Conservation (phyloP, 2,113 vertebrate genomes). For the Neolamprologus longior region DNA sequence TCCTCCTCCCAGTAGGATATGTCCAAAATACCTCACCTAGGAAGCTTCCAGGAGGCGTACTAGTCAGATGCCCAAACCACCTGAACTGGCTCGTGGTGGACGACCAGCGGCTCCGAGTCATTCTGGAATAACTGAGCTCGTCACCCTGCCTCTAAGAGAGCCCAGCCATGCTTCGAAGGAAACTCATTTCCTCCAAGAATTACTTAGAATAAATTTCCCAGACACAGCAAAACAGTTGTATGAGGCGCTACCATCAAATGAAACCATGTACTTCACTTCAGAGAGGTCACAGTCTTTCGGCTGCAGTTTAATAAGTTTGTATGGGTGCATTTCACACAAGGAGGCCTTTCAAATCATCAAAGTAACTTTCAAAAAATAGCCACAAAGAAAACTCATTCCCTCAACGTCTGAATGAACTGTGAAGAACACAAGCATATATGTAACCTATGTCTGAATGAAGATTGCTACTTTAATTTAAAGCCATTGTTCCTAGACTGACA, state of each 20-base stretch:
- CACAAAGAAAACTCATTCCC: neutral
- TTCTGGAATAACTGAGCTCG: neutral
- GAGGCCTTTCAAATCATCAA: neutral
- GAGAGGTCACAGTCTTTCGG: accelerated
- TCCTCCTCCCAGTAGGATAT: neutral
- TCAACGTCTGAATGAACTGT: accelerated
- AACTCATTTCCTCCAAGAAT: neutral
- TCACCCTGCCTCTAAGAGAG: neutral
- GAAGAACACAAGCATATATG: neutral
- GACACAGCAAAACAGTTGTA: neutral
- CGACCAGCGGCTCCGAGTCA: accelerated
- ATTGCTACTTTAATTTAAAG: neutral
- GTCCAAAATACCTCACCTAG: neutral
- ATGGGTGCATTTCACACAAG: accelerated
- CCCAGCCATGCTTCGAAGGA: accelerated
- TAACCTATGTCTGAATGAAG: neutral
- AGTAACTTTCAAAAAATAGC: neutral
- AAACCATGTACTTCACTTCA: neutral
- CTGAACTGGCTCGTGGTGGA: neutral
- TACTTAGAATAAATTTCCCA: neutral
- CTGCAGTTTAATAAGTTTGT: neutral
- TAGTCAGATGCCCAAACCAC: neutral
- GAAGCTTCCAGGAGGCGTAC: neutral
- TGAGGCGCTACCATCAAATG: neutral
- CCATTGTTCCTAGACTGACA: neutral